A percentile compares a stretch with the other conserved stretches of the same genome.
phyloP scores from a whole-genome alignment of 2,888 invertebrate genomes.

The Dynastes hyllus region DNA sequence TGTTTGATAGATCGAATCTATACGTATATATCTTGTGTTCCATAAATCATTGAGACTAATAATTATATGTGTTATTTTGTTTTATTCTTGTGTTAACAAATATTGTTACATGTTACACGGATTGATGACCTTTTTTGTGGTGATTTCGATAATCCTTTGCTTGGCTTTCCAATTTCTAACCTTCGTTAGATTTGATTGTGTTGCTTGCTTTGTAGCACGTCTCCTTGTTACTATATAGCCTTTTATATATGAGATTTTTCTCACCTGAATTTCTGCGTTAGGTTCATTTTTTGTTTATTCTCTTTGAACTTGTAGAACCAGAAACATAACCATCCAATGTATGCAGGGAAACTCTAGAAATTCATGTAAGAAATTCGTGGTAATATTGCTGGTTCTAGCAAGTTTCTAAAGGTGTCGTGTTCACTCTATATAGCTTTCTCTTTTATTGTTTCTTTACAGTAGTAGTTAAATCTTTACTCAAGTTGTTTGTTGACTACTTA shows the following conservation, averaged over 20 bases:
- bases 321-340: neutral
- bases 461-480: conserved; percentile 42
- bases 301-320: conserved; percentile 35
- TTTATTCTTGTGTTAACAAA: conserved; percentile 49
- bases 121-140: conserved; percentile 55
- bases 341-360: neutral
- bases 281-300: conserved; percentile 52
- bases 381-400: conserved; percentile 1
- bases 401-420: conserved; percentile 58
- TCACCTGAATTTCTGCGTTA: conserved; percentile 56
- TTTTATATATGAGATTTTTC: conserved; percentile 51
- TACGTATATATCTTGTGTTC: conserved; percentile 5
- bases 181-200: conserved; percentile 61
- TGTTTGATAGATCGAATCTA: conserved; percentile 29
- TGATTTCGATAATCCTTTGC: conserved; percentile 62
- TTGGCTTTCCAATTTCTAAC: conserved; percentile 62
- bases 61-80: conserved; percentile 47
- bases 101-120: conserved; percentile 62
- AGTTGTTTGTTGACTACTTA: conserved; percentile 37
- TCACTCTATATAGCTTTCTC: conserved; percentile 55
- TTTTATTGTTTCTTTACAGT: conserved; percentile 45
- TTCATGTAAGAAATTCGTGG: neutral
- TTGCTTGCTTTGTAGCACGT: conserved; percentile 67
- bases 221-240: conserved; percentile 47
- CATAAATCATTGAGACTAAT: conserved; percentile 32